Evolutionary conservation across 2,113 vertebrate genomes (phyloP), one percentile per base, ranked within the genome.

Genomic region (Misgurnus mizolepis): DNA sequence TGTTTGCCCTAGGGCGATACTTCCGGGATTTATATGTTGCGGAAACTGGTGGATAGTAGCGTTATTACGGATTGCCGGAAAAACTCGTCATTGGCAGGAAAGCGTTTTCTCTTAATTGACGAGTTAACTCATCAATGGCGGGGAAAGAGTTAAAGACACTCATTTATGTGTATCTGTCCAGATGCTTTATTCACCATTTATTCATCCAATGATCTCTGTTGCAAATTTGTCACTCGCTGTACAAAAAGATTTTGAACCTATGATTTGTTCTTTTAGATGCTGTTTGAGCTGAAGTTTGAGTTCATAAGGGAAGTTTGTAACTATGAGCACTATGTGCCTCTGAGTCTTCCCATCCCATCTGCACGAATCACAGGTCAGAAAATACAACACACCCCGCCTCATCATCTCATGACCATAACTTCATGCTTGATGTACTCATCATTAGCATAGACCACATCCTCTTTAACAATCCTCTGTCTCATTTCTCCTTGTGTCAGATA

Each of bases 261-360:
- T 69, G 7, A 87, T 82, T 4, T 85, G 47, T 88, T 82, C 22
- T 91, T 14, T 4, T 85, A 99, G 98, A 92, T 89, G 56, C 87
- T 98, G 84, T 95, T 94, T 83, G 95, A 96, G 83, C 94, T 96
- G 87, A 99, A 98, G 87, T 99, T 98, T 89, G 98, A 98, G 72
- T 99, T 98, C 87, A 92, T 99, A 78, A 94, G 96, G 90, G 97
- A 99, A 87, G 95, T 98, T 71, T 99, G 98, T 83, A 97, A 96
- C 83, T 94, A 98, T 1, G 98, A 98, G 82, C 97, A 99, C 87
- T 98, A 97, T 82, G 95, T 98, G 79, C 96, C 96, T 60, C 89
- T 99, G 82, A 98, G 97, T 86, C 91, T 99, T 75, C 98, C 98
- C 11, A 89, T 98, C 73, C 92, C 94, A 17, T 98, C 97, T 3